Percentiles rank a stretch among this genome's conserved stretches.
Conservation (phyloP, 2,113 vertebrate genomes). For the Motacilla alba region DNA sequence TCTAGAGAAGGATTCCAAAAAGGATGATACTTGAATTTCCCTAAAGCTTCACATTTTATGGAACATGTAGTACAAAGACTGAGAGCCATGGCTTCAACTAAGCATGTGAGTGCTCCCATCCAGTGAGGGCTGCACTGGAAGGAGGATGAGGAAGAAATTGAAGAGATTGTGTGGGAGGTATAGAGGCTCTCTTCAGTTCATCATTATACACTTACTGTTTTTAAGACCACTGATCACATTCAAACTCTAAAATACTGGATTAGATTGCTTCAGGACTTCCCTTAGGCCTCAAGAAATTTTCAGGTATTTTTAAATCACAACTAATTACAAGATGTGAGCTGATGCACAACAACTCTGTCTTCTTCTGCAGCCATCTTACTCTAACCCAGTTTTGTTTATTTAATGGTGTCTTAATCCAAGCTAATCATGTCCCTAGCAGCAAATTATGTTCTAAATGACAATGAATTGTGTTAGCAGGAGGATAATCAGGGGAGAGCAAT, state of each 20-base stretch:
- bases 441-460: conserved; percentile 30
- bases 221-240: not conserved
- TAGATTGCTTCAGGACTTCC: not conserved
- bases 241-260: not conserved
- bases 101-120: not conserved
- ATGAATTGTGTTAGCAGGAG: conserved; percentile 22
- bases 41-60: not conserved
- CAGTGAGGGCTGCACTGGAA: not conserved
- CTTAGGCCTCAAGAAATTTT: not conserved
- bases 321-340: not conserved
- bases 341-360: not conserved
- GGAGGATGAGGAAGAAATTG: not conserved
- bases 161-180: not conserved
- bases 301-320: not conserved
- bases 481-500: not conserved
- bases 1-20: not conserved
- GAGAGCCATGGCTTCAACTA: not conserved
- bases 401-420: conserved; percentile 29
- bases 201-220: not conserved
- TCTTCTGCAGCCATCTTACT: not conserved
- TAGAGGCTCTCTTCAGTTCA: not conserved
- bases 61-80: not conserved
- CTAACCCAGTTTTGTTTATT: conserved; percentile 8
- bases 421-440: not conserved
- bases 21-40: not conserved